These are phyloP conservation scores for Leptonema lineaticorne DNA, from an alignment of 1,140 invertebrate genomes.

Conservation along the genomic window DNA sequence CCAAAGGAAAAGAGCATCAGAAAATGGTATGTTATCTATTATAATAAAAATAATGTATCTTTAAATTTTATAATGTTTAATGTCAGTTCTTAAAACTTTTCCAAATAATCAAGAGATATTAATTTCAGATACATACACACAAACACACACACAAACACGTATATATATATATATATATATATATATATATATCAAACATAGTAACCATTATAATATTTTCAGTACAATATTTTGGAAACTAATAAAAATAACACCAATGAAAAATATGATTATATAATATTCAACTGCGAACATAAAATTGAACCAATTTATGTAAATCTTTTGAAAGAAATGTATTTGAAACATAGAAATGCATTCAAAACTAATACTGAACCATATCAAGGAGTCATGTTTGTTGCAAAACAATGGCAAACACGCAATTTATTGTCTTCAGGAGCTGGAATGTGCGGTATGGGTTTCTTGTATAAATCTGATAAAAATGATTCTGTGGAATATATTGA, in stretches of 20 bases:
- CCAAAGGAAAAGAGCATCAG: conserved; percentile 41
- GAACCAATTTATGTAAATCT: conserved; percentile 17
- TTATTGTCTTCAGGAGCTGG: conserved; percentile 16
- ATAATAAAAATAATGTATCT: too few relatives aligned
- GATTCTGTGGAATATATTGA: background rate
- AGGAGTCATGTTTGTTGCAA: conserved; percentile 13
- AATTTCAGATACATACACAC: background rate
- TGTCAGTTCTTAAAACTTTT: too few relatives aligned
- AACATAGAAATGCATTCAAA: conserved; percentile 21
- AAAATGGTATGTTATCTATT: conserved; percentile 41
- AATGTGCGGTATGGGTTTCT: conserved; percentile 31
- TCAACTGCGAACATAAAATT: conserved; percentile 45
- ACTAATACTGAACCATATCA: conserved; percentile 17
- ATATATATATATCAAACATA: conserved; percentile 13
- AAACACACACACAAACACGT: background rate
- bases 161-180: conserved; percentile 5
- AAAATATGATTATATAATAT: conserved; percentile 41
- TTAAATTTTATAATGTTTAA: too few relatives aligned
- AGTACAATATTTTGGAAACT: conserved; percentile 40
- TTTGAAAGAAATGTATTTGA: conserved; percentile 7
- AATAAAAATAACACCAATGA: conserved; percentile 45
- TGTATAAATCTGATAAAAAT: background rate
- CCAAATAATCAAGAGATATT: too few relatives aligned
- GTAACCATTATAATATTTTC: conserved; percentile 16
- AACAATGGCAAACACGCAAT: conserved; percentile 22